phyloP scores from a whole-genome alignment of 1,140 invertebrate species.

The Drosophila virilis region DNA sequence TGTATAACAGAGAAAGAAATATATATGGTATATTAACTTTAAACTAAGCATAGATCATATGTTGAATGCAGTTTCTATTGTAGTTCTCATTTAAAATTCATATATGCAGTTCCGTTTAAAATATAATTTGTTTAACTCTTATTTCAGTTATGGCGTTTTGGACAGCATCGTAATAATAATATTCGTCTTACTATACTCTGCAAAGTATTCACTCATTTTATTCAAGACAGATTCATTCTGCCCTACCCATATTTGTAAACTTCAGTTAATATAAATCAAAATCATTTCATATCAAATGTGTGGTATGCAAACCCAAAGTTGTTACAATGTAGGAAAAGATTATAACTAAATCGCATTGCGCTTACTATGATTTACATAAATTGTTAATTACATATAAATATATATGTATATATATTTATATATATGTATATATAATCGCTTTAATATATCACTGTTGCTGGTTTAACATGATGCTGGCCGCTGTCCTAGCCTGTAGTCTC shows the following conservation, averaged over 20 bases:
- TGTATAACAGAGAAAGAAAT: conserved; percentile 10
- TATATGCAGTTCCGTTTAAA: conserved; percentile 16
- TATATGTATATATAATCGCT: conserved; percentile 59
- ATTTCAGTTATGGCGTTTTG: conserved; percentile 59
- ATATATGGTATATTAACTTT: background rate
- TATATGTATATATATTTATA: conserved; percentile 50
- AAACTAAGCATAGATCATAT: background rate
- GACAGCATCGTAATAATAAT: conserved; percentile 52
- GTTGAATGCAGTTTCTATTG: background rate
- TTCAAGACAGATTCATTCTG: conserved; percentile 43
- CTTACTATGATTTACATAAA: conserved; percentile 67
- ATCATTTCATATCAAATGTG: conserved; percentile 36
- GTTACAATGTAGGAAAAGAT: conserved; percentile 20
- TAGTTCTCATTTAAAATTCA: conserved; percentile 17
- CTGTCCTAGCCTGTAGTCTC: conserved; percentile 48
- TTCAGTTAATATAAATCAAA: conserved; percentile 43
- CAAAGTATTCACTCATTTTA: conserved; percentile 52
- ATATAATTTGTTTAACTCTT: conserved; percentile 16
- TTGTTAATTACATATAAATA: conserved; percentile 54
- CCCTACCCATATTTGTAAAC: conserved; percentile 36
- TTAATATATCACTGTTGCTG: conserved; percentile 78
- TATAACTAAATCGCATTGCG: conserved; percentile 55
- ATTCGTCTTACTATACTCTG: conserved; percentile 21
- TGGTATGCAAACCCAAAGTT: conserved; percentile 25
- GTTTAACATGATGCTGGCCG: conserved; percentile 30